Percentiles rank a stretch among this genome's conserved stretches.
Conservation (phyloP, 2,797 vertebrate species). For the Australoheros facetus region DNA sequence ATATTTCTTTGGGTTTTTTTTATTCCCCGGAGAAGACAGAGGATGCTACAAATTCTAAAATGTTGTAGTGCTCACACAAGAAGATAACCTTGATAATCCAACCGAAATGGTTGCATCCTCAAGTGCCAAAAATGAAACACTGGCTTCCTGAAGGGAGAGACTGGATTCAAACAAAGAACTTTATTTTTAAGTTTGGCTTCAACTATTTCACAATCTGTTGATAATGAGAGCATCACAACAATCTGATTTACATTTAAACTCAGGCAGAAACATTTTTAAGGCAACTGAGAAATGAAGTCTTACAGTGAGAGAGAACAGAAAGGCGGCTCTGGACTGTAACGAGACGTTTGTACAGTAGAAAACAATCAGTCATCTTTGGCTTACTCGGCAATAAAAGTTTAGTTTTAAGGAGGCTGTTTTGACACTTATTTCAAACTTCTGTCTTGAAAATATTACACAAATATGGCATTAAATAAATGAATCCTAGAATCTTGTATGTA, state of each 20-base stretch:
- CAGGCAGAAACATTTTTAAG: background rate
- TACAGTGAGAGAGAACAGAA: background rate
- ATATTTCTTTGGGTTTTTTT: background rate
- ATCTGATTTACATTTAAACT: background rate
- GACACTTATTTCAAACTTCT: background rate
- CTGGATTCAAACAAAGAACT: constrained; percentile 14
- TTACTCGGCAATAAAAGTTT: constrained; percentile 3
- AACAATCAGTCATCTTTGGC: constrained; percentile 10
- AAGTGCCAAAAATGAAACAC: no score
- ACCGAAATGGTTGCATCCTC: background rate
- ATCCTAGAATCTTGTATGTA: constrained; percentile 44
- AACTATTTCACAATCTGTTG: background rate
- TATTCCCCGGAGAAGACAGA: background rate
- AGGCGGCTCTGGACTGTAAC: background rate
- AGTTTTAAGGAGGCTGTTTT: background rate
- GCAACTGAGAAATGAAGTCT: background rate
- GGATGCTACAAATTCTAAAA: no score
- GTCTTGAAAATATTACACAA: constrained; percentile 43
- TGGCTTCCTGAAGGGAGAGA: background rate
- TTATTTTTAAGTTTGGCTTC: constrained; percentile 36
- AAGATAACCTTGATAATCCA: background rate
- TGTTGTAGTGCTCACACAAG: background rate
- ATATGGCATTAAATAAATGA: constrained; percentile 40
- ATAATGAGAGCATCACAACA: background rate
- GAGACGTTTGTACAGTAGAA: background rate